Conservation (phyloP, 2,888 invertebrate genomes). For the Aquatica leii region DNA sequence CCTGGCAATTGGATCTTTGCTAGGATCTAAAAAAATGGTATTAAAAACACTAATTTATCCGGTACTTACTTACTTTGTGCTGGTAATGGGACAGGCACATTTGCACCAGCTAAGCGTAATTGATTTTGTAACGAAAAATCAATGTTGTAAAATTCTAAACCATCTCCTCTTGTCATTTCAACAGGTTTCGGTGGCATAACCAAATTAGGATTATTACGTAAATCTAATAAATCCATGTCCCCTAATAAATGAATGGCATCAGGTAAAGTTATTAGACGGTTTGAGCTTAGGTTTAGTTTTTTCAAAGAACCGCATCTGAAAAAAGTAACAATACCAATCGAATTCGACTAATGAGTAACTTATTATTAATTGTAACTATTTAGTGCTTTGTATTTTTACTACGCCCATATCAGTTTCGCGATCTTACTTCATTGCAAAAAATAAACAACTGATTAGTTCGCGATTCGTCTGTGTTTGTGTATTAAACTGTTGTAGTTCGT, state of each 20-base stretch:
- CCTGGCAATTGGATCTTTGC: slow-evolving; percentile 93
- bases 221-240: slow-evolving; percentile 87
- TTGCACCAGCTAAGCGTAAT: slow-evolving; percentile 89
- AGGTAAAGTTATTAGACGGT: slow-evolving; percentile 93
- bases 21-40: slow-evolving; percentile 61
- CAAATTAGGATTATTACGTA: slow-evolving; percentile 92
- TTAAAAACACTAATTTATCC: not conserved
- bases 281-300: slow-evolving; percentile 91
- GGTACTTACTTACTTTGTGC: slow-evolving; percentile 71
- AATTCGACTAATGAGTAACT: no score
- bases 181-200: slow-evolving; percentile 98
- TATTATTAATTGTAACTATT: not conserved
- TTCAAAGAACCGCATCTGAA: slow-evolving; percentile 91
- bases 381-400: no score
- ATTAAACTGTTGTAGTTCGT: no score
- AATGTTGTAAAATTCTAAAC: slow-evolving; percentile 95
- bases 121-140: slow-evolving; percentile 98
- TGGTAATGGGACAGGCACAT: slow-evolving; percentile 76
- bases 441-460: no score
- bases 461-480: no score
- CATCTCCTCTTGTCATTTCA: slow-evolving; percentile 77
- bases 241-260: slow-evolving; percentile 96
- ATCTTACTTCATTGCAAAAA: no score
- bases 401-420: no score
- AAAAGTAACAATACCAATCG: no score